Conservation (phyloP, 2,113 vertebrate genomes). For the Pagrus major region DNA sequence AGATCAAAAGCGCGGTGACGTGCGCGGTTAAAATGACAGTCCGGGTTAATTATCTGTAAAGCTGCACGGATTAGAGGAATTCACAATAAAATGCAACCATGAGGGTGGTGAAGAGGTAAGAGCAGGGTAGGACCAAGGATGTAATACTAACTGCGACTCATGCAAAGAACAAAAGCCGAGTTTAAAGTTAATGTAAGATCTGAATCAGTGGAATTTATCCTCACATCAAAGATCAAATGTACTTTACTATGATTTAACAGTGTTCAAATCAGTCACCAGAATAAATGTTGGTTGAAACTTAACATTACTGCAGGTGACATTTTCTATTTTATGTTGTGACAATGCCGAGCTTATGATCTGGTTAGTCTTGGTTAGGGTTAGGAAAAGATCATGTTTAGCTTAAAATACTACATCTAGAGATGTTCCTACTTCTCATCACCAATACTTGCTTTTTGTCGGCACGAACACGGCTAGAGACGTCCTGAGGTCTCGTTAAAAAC, state of each 20-base stretch:
- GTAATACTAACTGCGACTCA: slow-evolving; percentile 2
- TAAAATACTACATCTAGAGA: too few relatives aligned
- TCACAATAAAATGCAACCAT: slow-evolving; percentile 55
- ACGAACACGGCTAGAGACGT: too few relatives aligned
- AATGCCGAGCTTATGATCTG: too few relatives aligned
- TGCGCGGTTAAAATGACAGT: slow-evolving; percentile 61
- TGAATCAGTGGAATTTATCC: neutral
- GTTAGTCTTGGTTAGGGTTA: too few relatives aligned
- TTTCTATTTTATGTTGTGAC: too few relatives aligned
- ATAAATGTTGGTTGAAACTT: too few relatives aligned
- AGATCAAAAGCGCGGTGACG: slow-evolving; percentile 62
- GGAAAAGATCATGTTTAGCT: too few relatives aligned
- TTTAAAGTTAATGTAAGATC: slow-evolving; percentile 7
- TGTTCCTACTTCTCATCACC: too few relatives aligned
- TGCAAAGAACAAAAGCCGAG: neutral
- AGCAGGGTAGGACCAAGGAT: slow-evolving; percentile 35
- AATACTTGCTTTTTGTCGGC: too few relatives aligned
- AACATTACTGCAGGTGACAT: too few relatives aligned
- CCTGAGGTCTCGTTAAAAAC: too few relatives aligned
- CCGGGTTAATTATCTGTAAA: slow-evolving; percentile 74
- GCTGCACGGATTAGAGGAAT: slow-evolving; percentile 71
- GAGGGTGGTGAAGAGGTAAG: slow-evolving; percentile 43
- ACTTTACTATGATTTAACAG: neutral
- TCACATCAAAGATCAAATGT: neutral
- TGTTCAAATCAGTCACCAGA: too few relatives aligned